Evolutionary conservation across 2,113 vertebrate genomes (phyloP).

Genomic region (Eleginops maclovinus): DNA sequence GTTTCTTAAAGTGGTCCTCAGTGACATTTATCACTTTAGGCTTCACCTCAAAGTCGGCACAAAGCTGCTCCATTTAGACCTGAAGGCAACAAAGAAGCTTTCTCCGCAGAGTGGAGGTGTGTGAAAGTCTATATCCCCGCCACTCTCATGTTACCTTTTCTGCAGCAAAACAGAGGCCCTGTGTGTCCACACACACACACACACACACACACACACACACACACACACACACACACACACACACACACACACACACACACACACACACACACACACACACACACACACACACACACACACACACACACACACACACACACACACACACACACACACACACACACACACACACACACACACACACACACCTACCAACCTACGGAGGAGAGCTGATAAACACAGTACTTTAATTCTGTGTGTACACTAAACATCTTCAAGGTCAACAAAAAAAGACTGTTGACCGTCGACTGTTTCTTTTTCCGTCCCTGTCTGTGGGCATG

Average conservation of each 20-base stretch:
- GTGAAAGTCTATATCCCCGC: conserved; percentile 36
- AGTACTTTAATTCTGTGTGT: not conserved
- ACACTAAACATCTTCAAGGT: conserved; percentile 7
- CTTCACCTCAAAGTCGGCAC: not conserved
- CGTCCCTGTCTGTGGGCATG: not conserved
- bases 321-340: not conserved
- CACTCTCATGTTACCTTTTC: conserved; percentile 54
- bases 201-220: conserved; percentile 1
- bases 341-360: not conserved
- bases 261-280: no score
- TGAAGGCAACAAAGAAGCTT: conserved; percentile 42
- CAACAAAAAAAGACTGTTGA: no score
- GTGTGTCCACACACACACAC: not conserved
- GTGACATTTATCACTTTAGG: conserved; percentile 7
- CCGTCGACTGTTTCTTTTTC: not conserved
- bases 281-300: no score
- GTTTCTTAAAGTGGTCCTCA: conserved; percentile 3
- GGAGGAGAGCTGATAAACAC: not conserved
- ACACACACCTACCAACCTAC: no score
- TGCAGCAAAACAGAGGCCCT: conserved; percentile 32
- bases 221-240: not conserved
- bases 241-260: not conserved
- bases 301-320: not conserved
- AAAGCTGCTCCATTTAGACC: conserved; percentile 17
- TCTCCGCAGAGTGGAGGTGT: conserved; percentile 27